These are phyloP conservation scores for Drosophila punjabiensis DNA, from an alignment of 1,140 invertebrate genomes.

Conservation along the genomic window DNA sequence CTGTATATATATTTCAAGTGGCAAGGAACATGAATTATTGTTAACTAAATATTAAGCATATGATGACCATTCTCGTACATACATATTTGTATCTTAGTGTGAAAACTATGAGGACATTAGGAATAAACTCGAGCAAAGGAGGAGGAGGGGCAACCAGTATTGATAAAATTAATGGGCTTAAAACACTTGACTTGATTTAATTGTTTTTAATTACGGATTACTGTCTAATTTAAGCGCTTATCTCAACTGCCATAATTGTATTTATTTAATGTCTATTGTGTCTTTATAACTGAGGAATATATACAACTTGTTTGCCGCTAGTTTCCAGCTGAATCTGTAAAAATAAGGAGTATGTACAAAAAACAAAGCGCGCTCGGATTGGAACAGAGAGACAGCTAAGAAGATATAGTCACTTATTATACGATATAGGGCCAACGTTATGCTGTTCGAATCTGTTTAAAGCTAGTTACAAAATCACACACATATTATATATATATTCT, in stretches of 20 bases:
- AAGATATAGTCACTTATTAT: slow-evolving; percentile 26
- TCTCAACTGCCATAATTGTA: slow-evolving; percentile 74
- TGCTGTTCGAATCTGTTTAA: slow-evolving; percentile 67
- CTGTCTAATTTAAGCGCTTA: slow-evolving; percentile 69
- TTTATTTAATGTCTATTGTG: slow-evolving; percentile 55
- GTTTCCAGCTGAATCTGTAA: slow-evolving; percentile 41
- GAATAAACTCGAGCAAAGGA: slow-evolving; percentile 5
- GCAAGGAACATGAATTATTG: slow-evolving; percentile 55
- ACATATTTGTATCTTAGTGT: slow-evolving; percentile 27
- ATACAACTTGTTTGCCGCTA: slow-evolving; percentile 55
- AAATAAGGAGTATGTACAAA: slow-evolving; percentile 58
- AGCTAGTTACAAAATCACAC: slow-evolving; percentile 57
- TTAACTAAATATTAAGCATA: slow-evolving; percentile 80
- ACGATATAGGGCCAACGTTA: slow-evolving; percentile 51
- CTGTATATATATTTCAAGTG: slow-evolving; percentile 53
- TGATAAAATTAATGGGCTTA: slow-evolving; percentile 51
- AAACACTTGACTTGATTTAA: slow-evolving; percentile 14
- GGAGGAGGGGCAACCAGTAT: slow-evolving; percentile 56
- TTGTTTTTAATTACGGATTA: slow-evolving; percentile 26
- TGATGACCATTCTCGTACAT: slow-evolving; percentile 59
- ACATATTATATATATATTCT: slow-evolving; percentile 40
- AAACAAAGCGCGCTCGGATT: slow-evolving; percentile 19
- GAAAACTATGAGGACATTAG: slow-evolving; percentile 35
- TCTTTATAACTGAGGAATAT: slow-evolving; percentile 38
- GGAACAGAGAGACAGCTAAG: slow-evolving; percentile 6